phyloP scores from a whole-genome alignment of 2,888 invertebrate genomes.

The Timema cristinae region DNA sequence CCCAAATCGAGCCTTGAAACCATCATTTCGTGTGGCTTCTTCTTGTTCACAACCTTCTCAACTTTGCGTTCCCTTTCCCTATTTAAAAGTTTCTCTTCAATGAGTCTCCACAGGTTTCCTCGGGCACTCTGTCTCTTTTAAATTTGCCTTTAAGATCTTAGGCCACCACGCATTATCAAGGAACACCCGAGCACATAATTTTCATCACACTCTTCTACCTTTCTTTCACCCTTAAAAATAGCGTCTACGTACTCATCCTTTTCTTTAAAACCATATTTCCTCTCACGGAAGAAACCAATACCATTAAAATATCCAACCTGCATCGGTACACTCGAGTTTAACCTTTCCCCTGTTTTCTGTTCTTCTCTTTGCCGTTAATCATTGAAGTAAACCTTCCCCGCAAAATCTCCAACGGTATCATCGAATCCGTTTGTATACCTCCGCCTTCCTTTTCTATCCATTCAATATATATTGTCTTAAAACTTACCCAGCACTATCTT shows the following conservation, averaged over 20 bases:
- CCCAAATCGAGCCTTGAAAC: neutral
- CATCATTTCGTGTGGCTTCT: neutral
- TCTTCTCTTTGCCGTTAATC: too few relatives aligned
- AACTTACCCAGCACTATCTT: too few relatives aligned
- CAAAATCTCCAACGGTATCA: too few relatives aligned
- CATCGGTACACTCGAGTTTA: too few relatives aligned
- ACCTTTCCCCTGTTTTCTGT: too few relatives aligned
- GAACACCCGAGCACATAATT: slow-evolving; percentile 3
- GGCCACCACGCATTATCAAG: slow-evolving; percentile 7
- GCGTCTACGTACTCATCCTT: neutral
- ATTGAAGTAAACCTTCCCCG: too few relatives aligned
- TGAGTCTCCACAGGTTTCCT: neutral
- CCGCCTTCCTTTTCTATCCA: too few relatives aligned
- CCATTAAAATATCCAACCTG: neutral
- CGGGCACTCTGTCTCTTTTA: neutral
- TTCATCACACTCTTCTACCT: neutral
- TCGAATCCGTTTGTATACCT: too few relatives aligned
- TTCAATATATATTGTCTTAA: too few relatives aligned
- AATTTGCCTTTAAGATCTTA: neutral
- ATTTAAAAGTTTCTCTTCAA: neutral
- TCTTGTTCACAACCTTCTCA: neutral
- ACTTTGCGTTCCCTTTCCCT: neutral
- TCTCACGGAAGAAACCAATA: neutral
- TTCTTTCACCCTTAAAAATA: neutral
- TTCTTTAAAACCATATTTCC: neutral